Base-by-base conservation (phyloP, 2,797 vertebrate species). In the Microhierax caerulescens region DNA sequence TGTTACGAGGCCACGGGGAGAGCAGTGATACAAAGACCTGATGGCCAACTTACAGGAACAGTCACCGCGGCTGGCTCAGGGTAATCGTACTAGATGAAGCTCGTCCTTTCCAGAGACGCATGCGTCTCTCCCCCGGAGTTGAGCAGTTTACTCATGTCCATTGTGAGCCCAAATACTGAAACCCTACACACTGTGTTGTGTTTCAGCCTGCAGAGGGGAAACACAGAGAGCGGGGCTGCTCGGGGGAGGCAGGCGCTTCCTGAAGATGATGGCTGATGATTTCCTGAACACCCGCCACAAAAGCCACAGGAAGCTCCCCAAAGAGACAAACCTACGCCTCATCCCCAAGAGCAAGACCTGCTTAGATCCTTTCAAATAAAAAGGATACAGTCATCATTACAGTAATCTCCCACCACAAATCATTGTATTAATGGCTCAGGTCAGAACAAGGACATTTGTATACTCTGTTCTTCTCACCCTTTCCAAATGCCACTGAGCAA, bases 261-360 rank as follows among this genome's bases (percentile, higher is more conserved):
- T 92, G 88, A 91, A 74, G 50, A 19, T 18, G 47, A 32, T 9
- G 30, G 70, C 53, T 54, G 91, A 94, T 94, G 67, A 91, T 96
- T 97, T 98, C 97, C 97, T 97, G 96, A 93, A 92, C 85, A 11
- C 47, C 80, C 34, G 7, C 91, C 91, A 22, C 95, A 95, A 78
- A 93, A 95, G 85, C 97, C 97, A 90, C 81, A 86, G 83, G 73
- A 85, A 67, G 75, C 86, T 95, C 88, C 86, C 84, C 22, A 4
- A 79, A 74, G 91, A 95, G 81, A 75, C 90, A 53, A 39, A 77
- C 54, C 41, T 18, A 4, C 3, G 47, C 68, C 80, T 48, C 78
- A 36, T 23, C 67, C 63, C 37, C 51, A 53, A 21, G 74, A 89
- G 91, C 22, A 10, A 56, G 75, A 24, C 27, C 53, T 3, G 20